Percentiles rank a stretch among this genome's conserved stretches.
Conservation (phyloP, 2,888 invertebrate species). For the Calameuta pallipes region DNA sequence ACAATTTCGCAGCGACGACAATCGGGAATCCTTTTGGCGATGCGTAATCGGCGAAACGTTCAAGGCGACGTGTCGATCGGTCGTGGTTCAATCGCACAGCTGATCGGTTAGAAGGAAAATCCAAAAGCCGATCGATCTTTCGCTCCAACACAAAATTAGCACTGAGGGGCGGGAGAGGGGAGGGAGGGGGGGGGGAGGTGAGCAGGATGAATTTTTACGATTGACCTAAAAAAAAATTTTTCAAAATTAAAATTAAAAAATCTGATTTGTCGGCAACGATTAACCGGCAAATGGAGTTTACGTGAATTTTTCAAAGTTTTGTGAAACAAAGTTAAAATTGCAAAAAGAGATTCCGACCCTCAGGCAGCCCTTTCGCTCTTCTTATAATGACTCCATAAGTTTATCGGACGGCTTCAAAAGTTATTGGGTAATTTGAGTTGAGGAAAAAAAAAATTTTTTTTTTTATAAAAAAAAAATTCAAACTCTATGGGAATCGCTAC, state of each 20-base stretch:
- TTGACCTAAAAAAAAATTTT: not conserved
- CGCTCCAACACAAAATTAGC: too few species aligned
- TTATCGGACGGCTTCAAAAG: not conserved
- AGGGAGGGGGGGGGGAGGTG: too few species aligned
- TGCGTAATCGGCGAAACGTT: too few species aligned
- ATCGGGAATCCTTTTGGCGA: too few species aligned
- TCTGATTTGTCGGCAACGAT: not conserved
- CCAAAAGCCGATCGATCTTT: too few species aligned
- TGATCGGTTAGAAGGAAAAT: too few species aligned
- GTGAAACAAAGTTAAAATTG: not conserved
- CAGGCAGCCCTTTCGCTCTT: not conserved
- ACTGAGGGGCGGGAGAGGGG: too few species aligned
- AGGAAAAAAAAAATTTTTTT: not conserved
- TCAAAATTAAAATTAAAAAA: not conserved
- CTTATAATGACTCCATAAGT: not conserved
- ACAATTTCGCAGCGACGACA: too few species aligned
- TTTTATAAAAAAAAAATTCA: too few species aligned
- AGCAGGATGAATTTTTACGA: not conserved
- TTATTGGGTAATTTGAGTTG: not conserved
- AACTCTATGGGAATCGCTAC: too few species aligned
- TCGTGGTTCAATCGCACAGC: too few species aligned
- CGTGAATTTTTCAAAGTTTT: not conserved
- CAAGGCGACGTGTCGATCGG: too few species aligned
- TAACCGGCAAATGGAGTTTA: not conserved
- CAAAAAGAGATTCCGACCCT: not conserved